These are phyloP conservation scores for Aphis gossypii DNA, from an alignment of 1,140 invertebrate species.

Conservation along the genomic window DNA sequence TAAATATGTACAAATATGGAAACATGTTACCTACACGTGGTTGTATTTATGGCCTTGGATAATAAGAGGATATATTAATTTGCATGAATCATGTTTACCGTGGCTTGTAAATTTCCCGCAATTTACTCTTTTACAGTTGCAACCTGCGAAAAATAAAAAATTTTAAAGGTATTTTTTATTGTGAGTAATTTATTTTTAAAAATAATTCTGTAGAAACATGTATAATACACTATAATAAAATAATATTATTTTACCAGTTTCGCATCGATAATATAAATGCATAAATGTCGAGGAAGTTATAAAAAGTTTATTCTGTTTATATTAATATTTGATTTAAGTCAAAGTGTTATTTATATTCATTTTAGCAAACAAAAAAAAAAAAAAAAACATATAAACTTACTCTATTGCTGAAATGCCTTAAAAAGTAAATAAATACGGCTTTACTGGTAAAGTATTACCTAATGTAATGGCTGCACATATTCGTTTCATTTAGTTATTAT, in stretches of 20 bases:
- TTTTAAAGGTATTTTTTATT: not conserved
- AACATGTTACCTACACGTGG: conserved; percentile 21
- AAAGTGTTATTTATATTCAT: too few species aligned
- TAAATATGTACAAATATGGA: conserved; percentile 24
- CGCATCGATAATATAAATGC: not conserved
- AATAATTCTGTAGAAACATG: not conserved
- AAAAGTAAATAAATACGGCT: not conserved
- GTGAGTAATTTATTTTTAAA: not conserved
- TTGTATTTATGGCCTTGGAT: not conserved
- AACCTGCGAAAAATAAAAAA: not conserved
- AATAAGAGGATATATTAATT: conserved; percentile 4
- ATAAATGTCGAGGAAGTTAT: not conserved
- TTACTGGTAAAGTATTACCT: not conserved
- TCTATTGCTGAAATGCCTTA: not conserved
- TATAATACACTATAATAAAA: not conserved
- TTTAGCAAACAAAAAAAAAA: not conserved
- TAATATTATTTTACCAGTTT: not conserved
- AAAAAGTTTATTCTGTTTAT: not conserved
- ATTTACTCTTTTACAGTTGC: not conserved
- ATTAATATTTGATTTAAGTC: not conserved
- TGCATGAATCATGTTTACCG: not conserved
- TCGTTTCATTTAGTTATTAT: not conserved
- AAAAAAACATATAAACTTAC: too few species aligned
- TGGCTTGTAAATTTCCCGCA: not conserved
- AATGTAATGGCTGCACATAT: not conserved